Percentiles rank a stretch among this genome's conserved stretches.
Evolutionary conservation across 1,140 invertebrate species (phyloP).

Genomic region (Apolygus lucorum): DNA sequence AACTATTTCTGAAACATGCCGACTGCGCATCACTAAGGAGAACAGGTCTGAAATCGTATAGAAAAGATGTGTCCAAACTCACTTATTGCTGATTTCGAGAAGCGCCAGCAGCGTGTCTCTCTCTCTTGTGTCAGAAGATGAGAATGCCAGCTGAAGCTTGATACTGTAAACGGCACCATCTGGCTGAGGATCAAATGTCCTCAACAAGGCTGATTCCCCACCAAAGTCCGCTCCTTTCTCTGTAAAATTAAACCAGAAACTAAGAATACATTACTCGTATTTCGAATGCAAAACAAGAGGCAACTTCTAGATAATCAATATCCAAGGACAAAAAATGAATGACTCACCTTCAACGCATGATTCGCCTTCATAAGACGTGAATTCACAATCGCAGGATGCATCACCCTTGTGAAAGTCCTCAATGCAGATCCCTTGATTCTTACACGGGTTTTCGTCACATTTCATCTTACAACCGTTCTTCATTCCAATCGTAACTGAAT

Average conservation of each 20-base stretch:
- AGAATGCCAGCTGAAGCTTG: constrained; percentile 73
- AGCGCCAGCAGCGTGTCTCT: constrained; percentile 65
- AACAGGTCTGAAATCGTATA: constrained; percentile 1
- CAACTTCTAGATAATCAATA: neutral
- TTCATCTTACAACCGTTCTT: constrained; percentile 77
- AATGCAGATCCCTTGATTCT: constrained; percentile 76
- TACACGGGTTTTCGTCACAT: constrained; percentile 76
- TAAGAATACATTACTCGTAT: no score
- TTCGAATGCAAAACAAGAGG: no score
- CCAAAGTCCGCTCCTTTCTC: constrained; percentile 83
- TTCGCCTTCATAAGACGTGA: constrained; percentile 80
- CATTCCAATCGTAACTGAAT: constrained; percentile 44
- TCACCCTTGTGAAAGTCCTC: constrained; percentile 80
- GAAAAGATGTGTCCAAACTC: constrained; percentile 34
- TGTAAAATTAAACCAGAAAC: constrained; percentile 40
- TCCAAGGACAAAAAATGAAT: no score
- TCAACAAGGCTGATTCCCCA: constrained; percentile 68
- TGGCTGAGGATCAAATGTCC: constrained; percentile 55
- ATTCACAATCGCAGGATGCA: constrained; percentile 76
- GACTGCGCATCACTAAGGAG: constrained; percentile 6
- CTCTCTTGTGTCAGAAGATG: constrained; percentile 62
- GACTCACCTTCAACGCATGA: constrained; percentile 48
- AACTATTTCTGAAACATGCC: constrained; percentile 55
- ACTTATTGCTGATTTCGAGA: constrained; percentile 73
- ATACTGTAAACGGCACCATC: constrained; percentile 60